Percentiles rank a stretch among this genome's conserved stretches.
Evolutionary conservation across 2,113 vertebrate genomes (phyloP).

Genomic region (Amphilophus citrinellus): DNA sequence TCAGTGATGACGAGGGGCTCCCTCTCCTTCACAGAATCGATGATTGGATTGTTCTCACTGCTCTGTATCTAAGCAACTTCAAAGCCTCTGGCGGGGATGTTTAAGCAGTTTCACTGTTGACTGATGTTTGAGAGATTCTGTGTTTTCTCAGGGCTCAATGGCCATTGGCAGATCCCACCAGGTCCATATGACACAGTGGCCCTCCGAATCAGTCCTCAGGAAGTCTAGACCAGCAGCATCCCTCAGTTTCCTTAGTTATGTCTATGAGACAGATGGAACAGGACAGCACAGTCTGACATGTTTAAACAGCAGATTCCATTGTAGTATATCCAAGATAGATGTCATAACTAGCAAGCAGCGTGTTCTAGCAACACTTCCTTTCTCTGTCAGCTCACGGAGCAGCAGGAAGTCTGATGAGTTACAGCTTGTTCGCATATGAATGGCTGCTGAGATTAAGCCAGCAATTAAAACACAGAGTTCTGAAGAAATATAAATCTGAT

Average conservation of each 20-base stretch:
- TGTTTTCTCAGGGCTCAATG: slow-evolving; percentile 14
- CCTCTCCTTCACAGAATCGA: slow-evolving; percentile 1
- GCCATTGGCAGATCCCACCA: slow-evolving; percentile 26
- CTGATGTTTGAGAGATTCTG: neutral
- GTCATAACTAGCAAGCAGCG: slow-evolving; percentile 53
- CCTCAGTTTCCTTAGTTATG: slow-evolving; percentile 25
- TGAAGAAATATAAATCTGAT: neutral
- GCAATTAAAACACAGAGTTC: neutral
- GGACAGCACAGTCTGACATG: slow-evolving; percentile 39
- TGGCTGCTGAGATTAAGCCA: neutral
- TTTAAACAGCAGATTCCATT: slow-evolving; percentile 68
- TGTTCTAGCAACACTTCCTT: slow-evolving; percentile 49
- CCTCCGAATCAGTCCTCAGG: slow-evolving; percentile 27
- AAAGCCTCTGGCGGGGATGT: slow-evolving; percentile 3
- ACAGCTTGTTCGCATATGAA: slow-evolving; percentile 12
- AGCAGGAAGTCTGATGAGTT: slow-evolving; percentile 60
- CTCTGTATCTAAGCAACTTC: neutral
- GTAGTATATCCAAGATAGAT: slow-evolving; percentile 53
- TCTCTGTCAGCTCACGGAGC: slow-evolving; percentile 36
- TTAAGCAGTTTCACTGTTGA: slow-evolving; percentile 20
- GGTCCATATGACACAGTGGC: neutral
- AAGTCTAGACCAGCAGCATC: slow-evolving; percentile 16
- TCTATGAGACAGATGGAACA: slow-evolving; percentile 52
- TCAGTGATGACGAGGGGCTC: neutral
- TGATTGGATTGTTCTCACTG: neutral